Evolutionary conservation across 2,797 vertebrate species (phyloP), one percentile per base, ranked within the genome.

Genomic region (Bryconaethiops microstoma): DNA sequence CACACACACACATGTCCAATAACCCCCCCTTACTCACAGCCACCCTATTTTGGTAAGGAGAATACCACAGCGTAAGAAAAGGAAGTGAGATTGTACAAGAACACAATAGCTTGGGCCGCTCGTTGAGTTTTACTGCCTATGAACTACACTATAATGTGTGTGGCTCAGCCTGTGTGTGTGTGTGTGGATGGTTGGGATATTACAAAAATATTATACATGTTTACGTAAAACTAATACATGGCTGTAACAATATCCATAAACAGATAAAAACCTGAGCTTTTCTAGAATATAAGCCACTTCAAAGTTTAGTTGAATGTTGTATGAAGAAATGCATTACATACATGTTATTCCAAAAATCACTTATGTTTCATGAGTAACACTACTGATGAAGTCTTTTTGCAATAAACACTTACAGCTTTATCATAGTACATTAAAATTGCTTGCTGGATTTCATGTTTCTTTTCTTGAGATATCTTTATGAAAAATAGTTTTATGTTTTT

Each of bases 41-140:
- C 77, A 82, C 81, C 74, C 87, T 93, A 93, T 95, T 95, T 94
- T 94, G 93, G 94, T 95, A 94, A 94, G 92, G 96, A 95, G 94
- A 94, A 93, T 95, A 93, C 87, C 86, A 93, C 80, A 21, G 67
- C 92, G 91, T 92, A 93, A 89, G 89, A 89, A 96, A 92, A 94
- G 97, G 97, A 99, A 98, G 96, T 97, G 92, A 96, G 94, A 98
- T 99, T 98, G 96, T 98, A 96, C 95, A 91, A 90, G 92, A 95
- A 96, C 96, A 98, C 96, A 97, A 97, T 97, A 95, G 85, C 86
- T 87, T 25, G 76, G 55, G 17, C 39, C 65, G 6, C 74, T 76
- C 67, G 16, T 76, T n/a, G 39, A 64, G 29, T 55, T 70, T 25
- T 81, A 77, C 35, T 77, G 80, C 52, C n/a, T 82, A 62, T 57